phyloP scores from a whole-genome alignment of 2,113 vertebrate species.

The Periophthalmus modestus region DNA sequence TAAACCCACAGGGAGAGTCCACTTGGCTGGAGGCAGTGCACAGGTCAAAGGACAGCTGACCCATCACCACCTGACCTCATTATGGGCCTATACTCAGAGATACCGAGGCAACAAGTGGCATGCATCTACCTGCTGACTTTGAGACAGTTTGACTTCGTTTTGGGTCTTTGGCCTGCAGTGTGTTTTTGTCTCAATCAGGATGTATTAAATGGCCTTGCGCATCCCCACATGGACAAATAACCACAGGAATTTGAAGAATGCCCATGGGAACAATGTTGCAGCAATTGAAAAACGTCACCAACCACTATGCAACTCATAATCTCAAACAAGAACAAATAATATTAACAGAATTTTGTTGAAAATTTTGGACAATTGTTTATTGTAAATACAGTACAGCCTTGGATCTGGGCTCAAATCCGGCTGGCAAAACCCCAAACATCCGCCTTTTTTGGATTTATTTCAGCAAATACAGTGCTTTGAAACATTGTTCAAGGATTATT shows the following conservation, averaged over 20 bases:
- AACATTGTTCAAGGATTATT: neutral
- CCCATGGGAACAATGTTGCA: constrained; percentile 61
- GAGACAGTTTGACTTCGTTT: neutral
- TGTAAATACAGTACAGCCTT: neutral
- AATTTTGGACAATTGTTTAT: neutral
- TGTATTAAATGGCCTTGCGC: constrained; percentile 47
- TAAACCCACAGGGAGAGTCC: neutral
- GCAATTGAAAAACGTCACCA: constrained; percentile 55
- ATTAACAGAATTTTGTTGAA: neutral
- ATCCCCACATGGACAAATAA: constrained; percentile 66
- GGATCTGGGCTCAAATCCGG: neutral
- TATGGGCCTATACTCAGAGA: neutral
- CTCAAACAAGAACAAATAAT: neutral
- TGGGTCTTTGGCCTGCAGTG: constrained; percentile 1
- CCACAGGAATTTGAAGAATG: constrained; percentile 73
- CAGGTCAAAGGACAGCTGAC: constrained; percentile 2
- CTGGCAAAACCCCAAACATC: neutral
- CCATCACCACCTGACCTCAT: neutral
- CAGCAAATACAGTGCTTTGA: neutral
- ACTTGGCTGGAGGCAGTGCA: constrained; percentile 7
- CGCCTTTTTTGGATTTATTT: neutral
- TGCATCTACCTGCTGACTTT: neutral
- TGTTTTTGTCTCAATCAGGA: constrained; percentile 31
- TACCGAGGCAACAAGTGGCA: neutral
- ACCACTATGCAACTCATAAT: constrained; percentile 20